phyloP scores from a whole-genome alignment of 2,113 vertebrate species.

The Ctenodactylus gundi region DNA sequence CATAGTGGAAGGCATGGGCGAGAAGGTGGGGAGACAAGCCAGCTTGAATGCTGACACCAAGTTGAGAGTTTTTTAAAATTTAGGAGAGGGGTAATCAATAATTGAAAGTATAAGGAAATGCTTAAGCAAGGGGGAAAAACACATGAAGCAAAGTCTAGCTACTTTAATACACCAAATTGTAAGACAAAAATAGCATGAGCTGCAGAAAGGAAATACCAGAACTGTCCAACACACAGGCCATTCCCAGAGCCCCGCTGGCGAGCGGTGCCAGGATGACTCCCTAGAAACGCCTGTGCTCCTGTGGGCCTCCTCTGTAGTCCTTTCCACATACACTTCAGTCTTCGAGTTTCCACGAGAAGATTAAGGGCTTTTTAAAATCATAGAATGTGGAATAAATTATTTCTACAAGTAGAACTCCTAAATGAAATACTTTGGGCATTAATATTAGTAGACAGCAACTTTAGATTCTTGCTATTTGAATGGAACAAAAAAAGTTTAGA shows the following conservation, averaged over 20 bases:
- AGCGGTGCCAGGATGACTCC: neutral
- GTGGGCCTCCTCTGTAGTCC: neutral
- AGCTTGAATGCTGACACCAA: neutral
- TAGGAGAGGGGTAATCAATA: neutral
- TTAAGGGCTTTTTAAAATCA: neutral
- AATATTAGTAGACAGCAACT: neutral
- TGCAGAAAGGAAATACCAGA: neutral
- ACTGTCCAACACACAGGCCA: neutral
- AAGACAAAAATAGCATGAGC: neutral
- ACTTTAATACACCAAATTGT: neutral
- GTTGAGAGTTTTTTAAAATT: neutral
- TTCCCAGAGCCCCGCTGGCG: neutral
- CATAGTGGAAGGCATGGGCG: neutral
- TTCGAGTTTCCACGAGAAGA: neutral
- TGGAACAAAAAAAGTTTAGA: neutral
- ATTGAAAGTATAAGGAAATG: slow-evolving; percentile 12
- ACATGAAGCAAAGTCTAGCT: neutral
- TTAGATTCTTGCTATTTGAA: neutral
- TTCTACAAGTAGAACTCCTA: neutral
- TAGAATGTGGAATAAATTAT: neutral
- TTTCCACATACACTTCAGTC: too few relatives aligned
- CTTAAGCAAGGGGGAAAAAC: neutral
- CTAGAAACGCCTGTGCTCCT: neutral
- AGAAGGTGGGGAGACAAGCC: neutral
- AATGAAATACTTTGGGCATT: neutral